Conservation (phyloP, 2,888 invertebrate species). For the Torymus tubicola region DNA sequence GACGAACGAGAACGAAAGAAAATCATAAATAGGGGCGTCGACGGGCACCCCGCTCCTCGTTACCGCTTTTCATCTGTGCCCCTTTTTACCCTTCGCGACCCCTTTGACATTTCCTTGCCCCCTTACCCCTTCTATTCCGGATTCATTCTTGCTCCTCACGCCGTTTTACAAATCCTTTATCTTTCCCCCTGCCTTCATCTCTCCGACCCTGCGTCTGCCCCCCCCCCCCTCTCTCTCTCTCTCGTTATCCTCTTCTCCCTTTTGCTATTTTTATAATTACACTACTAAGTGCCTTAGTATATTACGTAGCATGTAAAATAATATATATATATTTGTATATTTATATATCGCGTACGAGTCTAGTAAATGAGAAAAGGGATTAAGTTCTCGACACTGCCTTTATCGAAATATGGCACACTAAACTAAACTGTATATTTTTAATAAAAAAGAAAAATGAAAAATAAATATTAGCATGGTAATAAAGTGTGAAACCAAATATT, state of each 20-base stretch:
- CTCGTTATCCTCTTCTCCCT: conserved; percentile 15
- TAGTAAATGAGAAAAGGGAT: conserved; percentile 65
- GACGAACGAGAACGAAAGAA: conserved; percentile 31
- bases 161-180: conserved; percentile 7
- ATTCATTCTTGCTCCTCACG: conserved; percentile 24
- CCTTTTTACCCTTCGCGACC: conserved; percentile 5
- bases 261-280: conserved; percentile 63
- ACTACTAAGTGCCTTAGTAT: conserved; percentile 66
- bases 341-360: conserved; percentile 63
- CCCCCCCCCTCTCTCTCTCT: conserved; percentile 4
- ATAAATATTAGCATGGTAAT: conserved; percentile 71
- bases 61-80: conserved; percentile 22
- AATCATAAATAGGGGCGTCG: conserved; percentile 10
- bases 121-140: background rate
- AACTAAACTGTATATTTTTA: conserved; percentile 73
- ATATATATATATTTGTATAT: conserved; percentile 68
- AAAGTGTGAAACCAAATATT: conserved; percentile 74
- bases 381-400: conserved; percentile 73
- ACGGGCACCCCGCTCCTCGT: conserved; percentile 15
- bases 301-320: conserved; percentile 72
- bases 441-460: conserved; percentile 62
- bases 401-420: conserved; percentile 69
- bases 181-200: background rate
- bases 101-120: conserved; percentile 12
- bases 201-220: background rate